phyloP scores from a whole-genome alignment of 2,113 vertebrate genomes.

The Vulpes vulpes region DNA sequence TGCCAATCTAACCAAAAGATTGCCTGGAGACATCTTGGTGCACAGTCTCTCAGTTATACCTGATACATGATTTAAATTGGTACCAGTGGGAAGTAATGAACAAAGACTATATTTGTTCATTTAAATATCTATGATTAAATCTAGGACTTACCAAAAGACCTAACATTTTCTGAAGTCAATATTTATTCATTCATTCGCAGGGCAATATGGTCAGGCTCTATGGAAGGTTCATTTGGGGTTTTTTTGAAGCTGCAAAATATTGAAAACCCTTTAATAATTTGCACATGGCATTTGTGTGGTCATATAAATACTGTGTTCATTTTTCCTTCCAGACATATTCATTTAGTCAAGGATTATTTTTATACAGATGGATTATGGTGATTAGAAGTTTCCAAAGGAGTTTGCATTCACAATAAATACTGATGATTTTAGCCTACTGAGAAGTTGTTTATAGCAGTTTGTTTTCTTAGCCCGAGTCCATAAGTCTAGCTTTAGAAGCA shows the following conservation, averaged over 20 bases:
- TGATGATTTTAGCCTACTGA: slow-evolving; percentile 74
- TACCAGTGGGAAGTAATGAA: neutral
- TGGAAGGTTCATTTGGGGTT: neutral
- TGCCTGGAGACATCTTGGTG: neutral
- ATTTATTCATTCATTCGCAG: neutral
- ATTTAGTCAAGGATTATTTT: slow-evolving; percentile 80
- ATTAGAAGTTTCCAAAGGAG: slow-evolving; percentile 81
- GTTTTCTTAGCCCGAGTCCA: slow-evolving; percentile 76
- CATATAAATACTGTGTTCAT: slow-evolving; percentile 65
- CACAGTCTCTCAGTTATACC: neutral
- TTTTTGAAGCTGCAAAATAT: neutral
- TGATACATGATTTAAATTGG: neutral
- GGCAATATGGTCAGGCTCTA: neutral
- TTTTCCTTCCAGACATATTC: slow-evolving; percentile 69
- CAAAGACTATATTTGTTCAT: slow-evolving; percentile 18
- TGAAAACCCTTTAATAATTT: slow-evolving; percentile 21
- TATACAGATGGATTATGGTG: slow-evolving; percentile 65
- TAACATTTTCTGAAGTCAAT: neutral
- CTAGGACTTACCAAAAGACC: neutral
- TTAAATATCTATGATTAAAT: slow-evolving; percentile 31
- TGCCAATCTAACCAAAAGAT: neutral
- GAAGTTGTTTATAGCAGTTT: slow-evolving; percentile 82
- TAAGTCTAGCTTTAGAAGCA: slow-evolving; percentile 84
- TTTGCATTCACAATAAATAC: slow-evolving; percentile 81
- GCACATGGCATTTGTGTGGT: slow-evolving; percentile 46